Base-by-base conservation (phyloP, 92 coral and sea anemone species). In the Heliopora coerulea region DNA sequence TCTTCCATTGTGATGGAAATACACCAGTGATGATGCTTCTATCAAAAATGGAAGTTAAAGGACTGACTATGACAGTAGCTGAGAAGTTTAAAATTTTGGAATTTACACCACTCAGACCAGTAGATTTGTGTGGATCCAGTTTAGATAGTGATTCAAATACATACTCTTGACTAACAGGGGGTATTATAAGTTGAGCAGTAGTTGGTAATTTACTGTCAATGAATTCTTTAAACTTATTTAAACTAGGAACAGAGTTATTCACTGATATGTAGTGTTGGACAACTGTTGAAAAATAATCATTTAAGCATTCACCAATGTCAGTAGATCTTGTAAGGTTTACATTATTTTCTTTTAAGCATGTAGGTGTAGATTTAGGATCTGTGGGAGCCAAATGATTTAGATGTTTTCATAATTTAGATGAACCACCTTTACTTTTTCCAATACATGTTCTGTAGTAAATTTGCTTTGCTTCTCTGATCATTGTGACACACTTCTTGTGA, bases 321-420 rank as follows among this genome's bases (percentile, higher is more conserved):
- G 63, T 11, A 8, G 78, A 10, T 9, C 64, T 29, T 25, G 78
- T 72, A 10, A 72, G 34, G 19, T 15, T 72, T 25, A n/a, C 39
- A 13, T 58, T 58, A 17, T 40, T 39, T 8, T 23, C 78, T 52
- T 73, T 39, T 8, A 73, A 23, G n/a, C n/a, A n/a, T n/a, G n/a
- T n/a, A 9, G 84, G 78, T 1, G 49, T 33, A 26, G 78, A 27
- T 49, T 69, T 80, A 19, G 39, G 0, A 31, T 33, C 60, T 12
- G 34, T 50, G 0, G 73, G 84, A 6, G 48, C 72, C 23, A 72
- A 32, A 6, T 59, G 24, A 2, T 80, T 70, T 3, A 80, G 10
- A 35, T 72, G 35, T 21, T 72, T 60, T 73, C 79, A 72, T 29
- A 72, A 37, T 27, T 80, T 70, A 17, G 46, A n/a, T 33, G 84